Evolutionary conservation across 1,140 invertebrate species (phyloP).

Genomic region (Brachionus asplanchnoidis): DNA sequence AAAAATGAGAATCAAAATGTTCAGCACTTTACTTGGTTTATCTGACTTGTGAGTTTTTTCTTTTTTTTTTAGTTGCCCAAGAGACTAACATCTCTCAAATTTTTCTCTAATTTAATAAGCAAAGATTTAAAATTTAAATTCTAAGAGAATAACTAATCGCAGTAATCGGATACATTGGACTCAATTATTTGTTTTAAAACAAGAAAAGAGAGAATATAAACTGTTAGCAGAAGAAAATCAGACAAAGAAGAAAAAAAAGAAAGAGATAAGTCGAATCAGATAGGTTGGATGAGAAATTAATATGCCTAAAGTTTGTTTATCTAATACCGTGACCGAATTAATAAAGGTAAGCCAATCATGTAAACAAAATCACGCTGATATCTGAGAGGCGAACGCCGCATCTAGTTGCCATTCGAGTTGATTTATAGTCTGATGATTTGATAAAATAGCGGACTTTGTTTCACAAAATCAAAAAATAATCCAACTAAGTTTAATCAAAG

Average conservation of each 20-base stretch:
- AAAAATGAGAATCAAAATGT: too few relatives aligned
- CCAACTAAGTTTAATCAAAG: conserved; percentile 38
- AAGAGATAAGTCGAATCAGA: conserved; percentile 4
- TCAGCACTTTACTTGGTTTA: background rate
- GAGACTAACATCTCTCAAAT: background rate
- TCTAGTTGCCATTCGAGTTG: background rate
- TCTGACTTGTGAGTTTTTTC: background rate
- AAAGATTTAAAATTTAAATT: conserved; percentile 36
- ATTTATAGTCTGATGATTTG: conserved; percentile 27
- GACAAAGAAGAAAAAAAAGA: too few relatives aligned
- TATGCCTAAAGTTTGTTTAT: conserved; percentile 23
- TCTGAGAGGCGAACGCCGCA: background rate
- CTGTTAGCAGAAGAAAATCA: background rate
- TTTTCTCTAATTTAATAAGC: background rate
- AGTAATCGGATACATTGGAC: background rate
- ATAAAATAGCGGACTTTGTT: background rate
- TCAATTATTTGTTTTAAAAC: background rate
- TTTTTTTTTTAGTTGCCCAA: background rate
- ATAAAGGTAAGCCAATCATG: background rate
- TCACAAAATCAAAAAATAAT: conserved; percentile 6
- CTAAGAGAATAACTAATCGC: background rate
- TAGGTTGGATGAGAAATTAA: conserved; percentile 19
- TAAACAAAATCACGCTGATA: conserved; percentile 20
- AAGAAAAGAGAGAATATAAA: background rate
- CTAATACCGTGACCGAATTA: conserved; percentile 5